Percentiles rank a stretch among this genome's conserved stretches.
These are phyloP conservation scores for Microctenopoma stevenorrisi DNA, from an alignment of 2,797 vertebrate genomes.

Conservation along the genomic window DNA sequence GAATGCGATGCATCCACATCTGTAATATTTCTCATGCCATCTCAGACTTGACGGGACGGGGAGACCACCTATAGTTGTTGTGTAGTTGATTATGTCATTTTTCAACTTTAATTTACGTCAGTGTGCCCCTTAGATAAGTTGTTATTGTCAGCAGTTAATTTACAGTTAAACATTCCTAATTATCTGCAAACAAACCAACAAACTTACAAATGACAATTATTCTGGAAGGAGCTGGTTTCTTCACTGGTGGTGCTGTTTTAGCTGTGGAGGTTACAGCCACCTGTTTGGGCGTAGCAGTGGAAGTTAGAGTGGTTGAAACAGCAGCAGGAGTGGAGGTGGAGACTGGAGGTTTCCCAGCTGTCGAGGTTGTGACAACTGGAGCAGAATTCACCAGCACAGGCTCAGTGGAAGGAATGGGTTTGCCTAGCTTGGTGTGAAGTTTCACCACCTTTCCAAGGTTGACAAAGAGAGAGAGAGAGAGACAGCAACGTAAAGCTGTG, in stretches of 20 bases:
- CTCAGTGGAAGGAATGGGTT: slow-evolving; percentile 87
- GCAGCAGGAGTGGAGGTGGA: slow-evolving; percentile 34
- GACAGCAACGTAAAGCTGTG: slow-evolving; percentile 33
- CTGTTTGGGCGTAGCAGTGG: slow-evolving; percentile 55
- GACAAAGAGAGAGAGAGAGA: slow-evolving; percentile 44
- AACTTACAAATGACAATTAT: slow-evolving; percentile 77
- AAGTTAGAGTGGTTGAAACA: slow-evolving; percentile 39
- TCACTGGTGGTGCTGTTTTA: slow-evolving; percentile 55
- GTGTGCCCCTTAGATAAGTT: background rate
- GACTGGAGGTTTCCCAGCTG: slow-evolving; percentile 67
- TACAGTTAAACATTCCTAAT: background rate
- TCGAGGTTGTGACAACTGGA: slow-evolving; percentile 69
- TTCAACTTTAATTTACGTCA: background rate
- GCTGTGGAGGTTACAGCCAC: slow-evolving; percentile 18
- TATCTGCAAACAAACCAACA: background rate
- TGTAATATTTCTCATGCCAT: background rate
- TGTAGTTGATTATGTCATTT: background rate
- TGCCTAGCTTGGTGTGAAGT: slow-evolving; percentile 89
- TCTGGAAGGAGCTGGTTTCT: slow-evolving; percentile 75
- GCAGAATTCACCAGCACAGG: slow-evolving; percentile 81
- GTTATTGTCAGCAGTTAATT: too few relatives aligned
- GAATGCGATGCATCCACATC: background rate
- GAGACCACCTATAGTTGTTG: too few relatives aligned
- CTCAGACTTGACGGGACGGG: too few relatives aligned
- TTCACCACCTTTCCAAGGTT: slow-evolving; percentile 85